Evolutionary conservation across 2,113 vertebrate genomes (phyloP), one percentile per base, ranked within the genome.

Genomic region (Spizaetus ornatus): DNA sequence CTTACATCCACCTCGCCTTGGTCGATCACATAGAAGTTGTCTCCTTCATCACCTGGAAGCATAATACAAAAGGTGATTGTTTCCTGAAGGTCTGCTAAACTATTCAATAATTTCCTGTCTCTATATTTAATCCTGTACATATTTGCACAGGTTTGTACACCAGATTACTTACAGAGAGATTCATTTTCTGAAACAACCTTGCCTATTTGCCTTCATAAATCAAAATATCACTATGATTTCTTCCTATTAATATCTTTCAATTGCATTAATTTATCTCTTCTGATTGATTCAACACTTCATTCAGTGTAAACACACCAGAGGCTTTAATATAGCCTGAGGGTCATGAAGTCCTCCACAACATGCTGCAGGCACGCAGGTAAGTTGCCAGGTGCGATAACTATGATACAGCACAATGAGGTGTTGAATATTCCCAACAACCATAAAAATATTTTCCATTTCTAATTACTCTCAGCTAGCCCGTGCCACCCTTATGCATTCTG

Each of bases 1-100:
- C 95, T 99, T 97, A 99, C 99, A 22, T 99, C 99, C 86, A 99
- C 99, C 98, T 99, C 99, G 65, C 99, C 99, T 93, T 99, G 99
- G 97, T 99, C 99, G 77, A 99, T 99, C 74, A 99, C 99, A 42
- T 99, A 99, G 97, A 99, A 99, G 98, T 99, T 99, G 96, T 99
- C 99, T 48, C 99, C 99, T 98, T 99, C 99, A 21, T 99, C 99
- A 85, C 99, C 99, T 99, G 96, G 47, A 97, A 93, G 52, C 56
- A 90, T 96, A 95, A 86, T 3, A 95, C 83, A 93, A 82, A 82
- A 65, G 58, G 55, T 86, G 81, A 93, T 53, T 88, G 84, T 79
- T 95, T 92, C 81, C 95, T 91, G 82, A 83, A 93, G 76, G 63
- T 48, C 87, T 97, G 72, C 80, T 90, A 58, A 79, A 65, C 29